phyloP scores from a whole-genome alignment of 2,113 vertebrate genomes.

The Condylura cristata region DNA sequence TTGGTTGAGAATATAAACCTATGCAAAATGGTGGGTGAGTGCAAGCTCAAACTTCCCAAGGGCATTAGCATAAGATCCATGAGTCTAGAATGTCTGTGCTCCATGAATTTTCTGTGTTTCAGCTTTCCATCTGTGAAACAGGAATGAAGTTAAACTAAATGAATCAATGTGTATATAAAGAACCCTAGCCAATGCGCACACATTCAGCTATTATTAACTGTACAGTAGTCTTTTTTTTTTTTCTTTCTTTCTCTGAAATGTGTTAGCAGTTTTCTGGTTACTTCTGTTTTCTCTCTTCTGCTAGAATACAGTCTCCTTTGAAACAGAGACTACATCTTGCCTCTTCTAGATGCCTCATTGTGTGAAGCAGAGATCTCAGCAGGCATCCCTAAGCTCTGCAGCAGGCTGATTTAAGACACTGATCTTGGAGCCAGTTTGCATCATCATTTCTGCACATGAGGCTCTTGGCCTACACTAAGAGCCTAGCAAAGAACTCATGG shows the following conservation, averaged over 20 bases:
- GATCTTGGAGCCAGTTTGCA: neutral
- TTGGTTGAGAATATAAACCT: neutral
- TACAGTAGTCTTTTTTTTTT: neutral
- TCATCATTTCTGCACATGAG: neutral
- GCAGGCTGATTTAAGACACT: neutral
- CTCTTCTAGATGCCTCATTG: neutral
- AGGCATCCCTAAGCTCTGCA: rapidly evolving
- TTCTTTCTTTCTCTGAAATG: neutral
- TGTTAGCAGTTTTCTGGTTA: neutral
- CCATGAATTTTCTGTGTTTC: neutral
- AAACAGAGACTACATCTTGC: neutral
- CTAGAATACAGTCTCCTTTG: neutral
- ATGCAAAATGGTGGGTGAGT: neutral
- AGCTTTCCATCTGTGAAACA: neutral
- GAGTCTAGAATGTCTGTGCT: neutral
- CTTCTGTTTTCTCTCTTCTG: neutral
- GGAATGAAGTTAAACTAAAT: neutral
- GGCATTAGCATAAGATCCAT: neutral
- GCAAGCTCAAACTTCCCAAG: neutral
- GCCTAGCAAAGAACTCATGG: neutral
- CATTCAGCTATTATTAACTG: neutral
- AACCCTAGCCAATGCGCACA: neutral
- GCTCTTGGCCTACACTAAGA: neutral
- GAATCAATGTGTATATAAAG: neutral
- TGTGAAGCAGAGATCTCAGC: neutral